A percentile compares a stretch with the other conserved stretches of the same genome.
Conservation (phyloP, 2,113 vertebrate species). For the Nansenia antarctica region DNA sequence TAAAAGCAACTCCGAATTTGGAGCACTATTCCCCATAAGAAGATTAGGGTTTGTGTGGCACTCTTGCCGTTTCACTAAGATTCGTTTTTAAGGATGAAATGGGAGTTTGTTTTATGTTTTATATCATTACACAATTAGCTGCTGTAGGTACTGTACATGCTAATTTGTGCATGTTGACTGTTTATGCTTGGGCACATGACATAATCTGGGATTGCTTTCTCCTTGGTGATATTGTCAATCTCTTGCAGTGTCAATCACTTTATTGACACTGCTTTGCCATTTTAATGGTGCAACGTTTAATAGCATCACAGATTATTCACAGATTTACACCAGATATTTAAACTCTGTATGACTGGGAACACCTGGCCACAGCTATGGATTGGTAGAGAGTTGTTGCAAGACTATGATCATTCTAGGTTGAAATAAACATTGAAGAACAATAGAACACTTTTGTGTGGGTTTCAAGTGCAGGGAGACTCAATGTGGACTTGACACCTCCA, state of each 20-base stretch:
- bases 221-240: background rate
- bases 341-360: background rate
- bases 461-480: too few relatives aligned
- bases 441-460: too few relatives aligned
- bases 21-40: slow-evolving; percentile 48
- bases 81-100: slow-evolving; percentile 22
- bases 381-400: background rate
- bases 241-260: background rate
- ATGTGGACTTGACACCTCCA: too few relatives aligned
- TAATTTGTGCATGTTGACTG: slow-evolving; percentile 6
- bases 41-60: slow-evolving; percentile 48
- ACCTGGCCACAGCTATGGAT: background rate
- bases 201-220: background rate
- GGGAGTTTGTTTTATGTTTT: slow-evolving; percentile 17
- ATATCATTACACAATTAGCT: background rate
- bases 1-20: slow-evolving; percentile 31
- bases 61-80: slow-evolving; percentile 36
- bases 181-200: slow-evolving; percentile 12
- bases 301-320: background rate
- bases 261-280: too few relatives aligned
- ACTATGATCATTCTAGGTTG: background rate
- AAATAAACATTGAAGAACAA: too few relatives aligned
- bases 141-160: slow-evolving; percentile 3
- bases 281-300: background rate
- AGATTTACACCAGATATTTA: background rate